These are phyloP conservation scores for Drosophila pallidifrons DNA, from an alignment of 1,140 invertebrate species.

Conservation along the genomic window DNA sequence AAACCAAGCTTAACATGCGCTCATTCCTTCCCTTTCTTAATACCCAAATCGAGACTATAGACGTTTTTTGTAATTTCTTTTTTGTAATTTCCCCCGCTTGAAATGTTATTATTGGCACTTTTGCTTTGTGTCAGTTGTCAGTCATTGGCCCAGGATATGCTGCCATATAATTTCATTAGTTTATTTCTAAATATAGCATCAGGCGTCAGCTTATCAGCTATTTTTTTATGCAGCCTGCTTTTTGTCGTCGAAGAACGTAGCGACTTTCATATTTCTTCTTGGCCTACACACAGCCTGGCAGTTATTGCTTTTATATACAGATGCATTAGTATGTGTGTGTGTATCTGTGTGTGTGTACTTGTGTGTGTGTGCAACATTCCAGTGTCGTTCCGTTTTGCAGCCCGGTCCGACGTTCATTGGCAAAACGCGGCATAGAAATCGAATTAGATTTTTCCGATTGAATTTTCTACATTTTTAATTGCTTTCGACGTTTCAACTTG, in stretches of 20 bases:
- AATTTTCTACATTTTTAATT: conserved; percentile 84
- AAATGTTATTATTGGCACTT: conserved; percentile 74
- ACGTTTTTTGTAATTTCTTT: neutral
- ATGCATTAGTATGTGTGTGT: conserved; percentile 19
- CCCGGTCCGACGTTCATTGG: conserved; percentile 59
- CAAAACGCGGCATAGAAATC: conserved; percentile 82
- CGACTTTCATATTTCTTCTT: conserved; percentile 74
- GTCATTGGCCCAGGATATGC: conserved; percentile 55
- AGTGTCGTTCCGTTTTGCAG: conserved; percentile 63
- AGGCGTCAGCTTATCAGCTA: conserved; percentile 43
- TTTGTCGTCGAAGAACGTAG: conserved; percentile 31
- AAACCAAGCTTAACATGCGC: neutral
- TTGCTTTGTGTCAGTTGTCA: conserved; percentile 51
- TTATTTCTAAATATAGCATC: conserved; percentile 72
- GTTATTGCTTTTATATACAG: conserved; percentile 63
- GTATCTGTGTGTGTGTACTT: conserved; percentile 21
- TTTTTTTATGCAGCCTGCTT: conserved; percentile 20
- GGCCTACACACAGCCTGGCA: conserved; percentile 66
- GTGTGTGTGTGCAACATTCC: conserved; percentile 69
- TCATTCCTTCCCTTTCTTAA: neutral
- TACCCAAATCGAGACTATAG: no score
- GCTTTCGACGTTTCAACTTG: conserved; percentile 82
- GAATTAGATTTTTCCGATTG: conserved; percentile 84
- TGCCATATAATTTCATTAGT: conserved; percentile 75
- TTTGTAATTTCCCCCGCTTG: conserved; percentile 56